phyloP scores from a whole-genome alignment of 2,113 vertebrate genomes.

The Mus spicilegus region DNA sequence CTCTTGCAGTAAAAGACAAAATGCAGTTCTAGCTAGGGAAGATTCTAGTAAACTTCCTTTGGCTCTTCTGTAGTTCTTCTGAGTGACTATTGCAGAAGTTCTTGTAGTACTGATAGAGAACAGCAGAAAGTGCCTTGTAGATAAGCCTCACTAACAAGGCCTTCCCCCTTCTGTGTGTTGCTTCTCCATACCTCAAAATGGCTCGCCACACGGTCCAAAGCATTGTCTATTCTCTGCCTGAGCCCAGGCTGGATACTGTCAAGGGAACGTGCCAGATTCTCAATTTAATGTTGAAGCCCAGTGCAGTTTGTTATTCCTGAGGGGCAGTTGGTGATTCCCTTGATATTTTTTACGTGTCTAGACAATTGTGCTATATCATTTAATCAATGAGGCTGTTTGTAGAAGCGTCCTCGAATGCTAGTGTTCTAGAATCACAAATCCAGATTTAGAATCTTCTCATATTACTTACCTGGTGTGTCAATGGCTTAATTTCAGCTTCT shows the following conservation, averaged over 20 bases:
- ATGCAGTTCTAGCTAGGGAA: background rate
- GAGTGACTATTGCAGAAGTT: background rate
- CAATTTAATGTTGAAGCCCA: constrained; percentile 49
- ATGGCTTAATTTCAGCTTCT: background rate
- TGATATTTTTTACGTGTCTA: constrained; percentile 61
- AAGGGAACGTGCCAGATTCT: constrained; percentile 47
- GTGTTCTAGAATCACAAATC: background rate
- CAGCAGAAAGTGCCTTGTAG: background rate
- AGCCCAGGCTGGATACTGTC: constrained; percentile 24
- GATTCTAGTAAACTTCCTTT: background rate
- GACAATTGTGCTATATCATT: constrained; percentile 30
- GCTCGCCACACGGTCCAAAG: constrained; percentile 43
- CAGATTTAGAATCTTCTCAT: background rate
- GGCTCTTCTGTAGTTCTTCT: background rate
- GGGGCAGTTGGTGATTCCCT: constrained; percentile 23
- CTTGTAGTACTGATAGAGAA: constrained; percentile 18
- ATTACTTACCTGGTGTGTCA: background rate
- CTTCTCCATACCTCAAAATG: background rate
- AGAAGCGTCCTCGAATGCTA: background rate
- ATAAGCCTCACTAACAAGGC: background rate
- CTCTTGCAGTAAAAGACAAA: background rate
- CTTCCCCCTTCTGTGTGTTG: background rate
- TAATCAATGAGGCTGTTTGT: background rate
- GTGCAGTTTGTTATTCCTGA: constrained; percentile 61
- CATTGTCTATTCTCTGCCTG: background rate